phyloP scores from a whole-genome alignment of 2,888 invertebrate species.

The Eupithecia vulgata region DNA sequence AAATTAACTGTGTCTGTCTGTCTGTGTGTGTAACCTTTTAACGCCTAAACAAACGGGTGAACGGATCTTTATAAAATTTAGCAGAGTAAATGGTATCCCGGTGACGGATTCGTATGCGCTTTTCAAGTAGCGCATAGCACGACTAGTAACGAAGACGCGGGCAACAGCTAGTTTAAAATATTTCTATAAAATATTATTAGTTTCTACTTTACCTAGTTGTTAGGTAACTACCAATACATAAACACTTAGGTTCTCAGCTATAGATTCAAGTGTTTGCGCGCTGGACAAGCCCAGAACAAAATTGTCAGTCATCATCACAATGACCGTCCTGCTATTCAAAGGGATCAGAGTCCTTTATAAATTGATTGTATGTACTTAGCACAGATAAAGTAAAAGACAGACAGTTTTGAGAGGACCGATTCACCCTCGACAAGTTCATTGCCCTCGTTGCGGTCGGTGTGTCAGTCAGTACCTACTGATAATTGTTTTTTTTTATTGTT shows the following conservation, averaged over 20 bases:
- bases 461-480: conserved; percentile 50
- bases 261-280: background rate
- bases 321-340: conserved; percentile 38
- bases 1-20: no score
- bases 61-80: no score
- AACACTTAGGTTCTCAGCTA: background rate
- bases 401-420: conserved; percentile 61
- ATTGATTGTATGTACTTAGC: conserved; percentile 52
- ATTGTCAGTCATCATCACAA: conserved; percentile 35
- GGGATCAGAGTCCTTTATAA: conserved; percentile 55
- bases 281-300: conserved; percentile 15
- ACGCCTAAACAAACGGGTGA: no score
- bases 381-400: conserved; percentile 59
- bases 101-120: no score
- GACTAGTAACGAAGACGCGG: no score
- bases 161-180: no score
- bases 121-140: no score
- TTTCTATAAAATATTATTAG: background rate
- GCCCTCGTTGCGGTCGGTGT: conserved; percentile 59
- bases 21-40: no score
- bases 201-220: background rate
- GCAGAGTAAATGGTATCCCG: no score
- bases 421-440: conserved; percentile 63
- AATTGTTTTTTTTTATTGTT: conserved; percentile 59
- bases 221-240: background rate